phyloP scores from a whole-genome alignment of 2,888 invertebrate species.

The Caenorhabditis imperialis region DNA sequence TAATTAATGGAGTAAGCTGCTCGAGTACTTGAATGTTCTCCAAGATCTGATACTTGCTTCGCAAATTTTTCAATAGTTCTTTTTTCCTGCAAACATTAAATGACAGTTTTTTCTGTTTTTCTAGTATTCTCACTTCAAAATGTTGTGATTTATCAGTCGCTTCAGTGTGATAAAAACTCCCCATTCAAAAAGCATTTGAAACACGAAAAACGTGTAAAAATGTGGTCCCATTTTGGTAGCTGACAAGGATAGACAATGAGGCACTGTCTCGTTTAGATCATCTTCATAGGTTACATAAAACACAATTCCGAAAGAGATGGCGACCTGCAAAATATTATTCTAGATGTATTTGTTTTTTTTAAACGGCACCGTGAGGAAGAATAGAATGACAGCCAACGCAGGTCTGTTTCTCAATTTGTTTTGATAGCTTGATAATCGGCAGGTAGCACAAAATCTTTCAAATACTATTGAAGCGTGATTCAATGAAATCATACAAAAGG shows the following conservation, averaged over 20 bases:
- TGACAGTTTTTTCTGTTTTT: background rate
- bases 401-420: no score
- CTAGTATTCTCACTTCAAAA: background rate
- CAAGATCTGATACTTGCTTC: background rate
- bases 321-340: background rate
- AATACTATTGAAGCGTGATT: background rate
- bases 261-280: background rate
- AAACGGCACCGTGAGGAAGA: no score
- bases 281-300: background rate
- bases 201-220: background rate
- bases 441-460: background rate
- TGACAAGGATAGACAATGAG: conserved; percentile 3
- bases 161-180: background rate
- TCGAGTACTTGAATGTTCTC: background rate
- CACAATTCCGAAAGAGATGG: background rate
- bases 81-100: background rate
- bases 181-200: background rate
- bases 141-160: background rate
- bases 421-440: no score
- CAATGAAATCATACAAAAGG: background rate
- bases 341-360: no score
- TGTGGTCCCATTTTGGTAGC: background rate
- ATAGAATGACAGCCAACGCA: no score
- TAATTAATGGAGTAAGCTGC: background rate
- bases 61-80: background rate